Percentiles rank a stretch among this genome's conserved stretches.
phyloP scores from a whole-genome alignment of 2,888 invertebrate species.

The Pristionchus arcanus region DNA sequence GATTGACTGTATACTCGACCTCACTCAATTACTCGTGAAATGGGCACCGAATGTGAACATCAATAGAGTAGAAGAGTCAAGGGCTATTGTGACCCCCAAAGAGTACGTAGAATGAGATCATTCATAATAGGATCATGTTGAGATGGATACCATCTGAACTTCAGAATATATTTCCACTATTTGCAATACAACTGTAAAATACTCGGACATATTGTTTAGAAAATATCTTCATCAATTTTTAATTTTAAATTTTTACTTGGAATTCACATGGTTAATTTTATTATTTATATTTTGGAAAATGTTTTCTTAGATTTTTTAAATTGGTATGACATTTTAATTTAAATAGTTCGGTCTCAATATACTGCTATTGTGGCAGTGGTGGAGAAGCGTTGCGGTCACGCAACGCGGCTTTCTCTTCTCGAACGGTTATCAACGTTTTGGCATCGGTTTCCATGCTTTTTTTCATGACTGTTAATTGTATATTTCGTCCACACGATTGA shows the following conservation, averaged over 20 bases:
- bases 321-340: background rate
- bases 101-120: constrained; percentile 25
- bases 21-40: constrained; percentile 43
- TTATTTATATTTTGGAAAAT: background rate
- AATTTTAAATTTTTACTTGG: too few relatives aligned
- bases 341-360: constrained; percentile 40
- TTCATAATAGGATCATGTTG: background rate
- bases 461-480: background rate
- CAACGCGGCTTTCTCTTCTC: constrained; percentile 29
- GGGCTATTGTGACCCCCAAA: constrained; percentile 4
- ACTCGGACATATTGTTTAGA: background rate
- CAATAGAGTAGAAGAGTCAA: constrained; percentile 35
- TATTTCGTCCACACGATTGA: background rate
- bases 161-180: background rate
- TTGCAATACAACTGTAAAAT: background rate
- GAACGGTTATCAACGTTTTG: constrained; percentile 45
- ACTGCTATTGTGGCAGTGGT: constrained; percentile 36
- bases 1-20: constrained; percentile 48
- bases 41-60: background rate
- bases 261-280: background rate
- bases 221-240: too few relatives aligned
- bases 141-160: background rate
- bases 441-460: constrained; percentile 21
- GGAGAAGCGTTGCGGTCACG: constrained; percentile 42
- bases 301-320: background rate